A percentile compares a stretch with the other conserved stretches of the same genome.
These are phyloP conservation scores for Itoplectis maculator DNA, from an alignment of 2,888 invertebrate genomes.

Conservation along the genomic window DNA sequence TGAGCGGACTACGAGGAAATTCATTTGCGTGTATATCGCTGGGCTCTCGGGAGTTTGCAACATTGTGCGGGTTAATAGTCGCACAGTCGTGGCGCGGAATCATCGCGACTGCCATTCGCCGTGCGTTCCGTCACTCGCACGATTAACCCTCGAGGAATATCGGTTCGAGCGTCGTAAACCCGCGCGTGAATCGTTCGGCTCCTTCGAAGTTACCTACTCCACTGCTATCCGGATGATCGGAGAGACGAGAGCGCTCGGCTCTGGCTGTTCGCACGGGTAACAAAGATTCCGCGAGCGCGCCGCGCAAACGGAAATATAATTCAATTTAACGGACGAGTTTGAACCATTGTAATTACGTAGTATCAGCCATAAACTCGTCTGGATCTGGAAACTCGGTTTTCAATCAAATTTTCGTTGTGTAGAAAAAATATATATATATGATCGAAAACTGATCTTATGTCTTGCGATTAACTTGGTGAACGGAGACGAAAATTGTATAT, in stretches of 20 bases:
- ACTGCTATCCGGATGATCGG: neutral
- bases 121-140: slow-evolving; percentile 6
- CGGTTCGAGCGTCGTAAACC: slow-evolving; percentile 9
- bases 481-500: too few species aligned
- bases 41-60: slow-evolving; percentile 16
- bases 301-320: slow-evolving; percentile 7
- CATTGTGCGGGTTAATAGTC: slow-evolving; percentile 16
- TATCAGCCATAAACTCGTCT: neutral
- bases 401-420: too few species aligned
- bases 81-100: neutral
- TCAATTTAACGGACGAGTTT: slow-evolving; percentile 1
- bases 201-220: neutral
- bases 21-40: slow-evolving; percentile 47
- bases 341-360: neutral
- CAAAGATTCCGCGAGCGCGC: neutral
- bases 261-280: neutral
- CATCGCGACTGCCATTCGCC: neutral
- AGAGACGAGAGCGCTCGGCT: neutral
- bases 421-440: too few species aligned
- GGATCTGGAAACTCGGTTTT: neutral
- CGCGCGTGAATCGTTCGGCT: neutral
- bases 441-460: too few species aligned
- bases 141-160: slow-evolving; percentile 2
- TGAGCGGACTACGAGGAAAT: neutral
- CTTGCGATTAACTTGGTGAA: too few species aligned